Evolutionary conservation across 1,140 invertebrate species (phyloP).

Genomic region (Archivesica marissinica): DNA sequence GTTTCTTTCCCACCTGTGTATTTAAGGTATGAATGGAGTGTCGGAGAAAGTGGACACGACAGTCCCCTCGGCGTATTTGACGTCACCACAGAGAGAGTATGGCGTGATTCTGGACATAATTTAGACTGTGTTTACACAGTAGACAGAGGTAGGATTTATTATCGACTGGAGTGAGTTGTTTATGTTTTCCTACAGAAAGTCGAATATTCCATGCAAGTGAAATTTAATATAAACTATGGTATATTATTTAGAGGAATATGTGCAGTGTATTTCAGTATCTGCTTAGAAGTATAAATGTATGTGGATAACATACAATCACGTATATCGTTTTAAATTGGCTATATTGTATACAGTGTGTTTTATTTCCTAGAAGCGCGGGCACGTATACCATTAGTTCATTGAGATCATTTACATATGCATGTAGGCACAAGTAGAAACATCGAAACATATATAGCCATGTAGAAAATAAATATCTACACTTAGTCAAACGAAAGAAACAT

Average conservation of each 20-base stretch:
- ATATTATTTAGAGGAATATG: not conserved
- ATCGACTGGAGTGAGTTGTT: not conserved
- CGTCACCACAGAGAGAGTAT: constrained; percentile 31
- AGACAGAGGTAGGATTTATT: not conserved
- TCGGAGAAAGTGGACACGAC: constrained; percentile 28
- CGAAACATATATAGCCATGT: not conserved
- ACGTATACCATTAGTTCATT: not conserved
- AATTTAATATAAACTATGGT: not conserved
- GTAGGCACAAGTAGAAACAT: not conserved
- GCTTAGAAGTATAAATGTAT: not conserved
- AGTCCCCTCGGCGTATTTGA: constrained; percentile 46
- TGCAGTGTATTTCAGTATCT: not conserved
- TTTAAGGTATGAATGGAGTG: constrained; percentile 58
- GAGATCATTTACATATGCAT: not conserved
- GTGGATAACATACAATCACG: not conserved
- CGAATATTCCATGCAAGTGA: not conserved
- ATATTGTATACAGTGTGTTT: not conserved
- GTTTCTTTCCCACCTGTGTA: not conserved
- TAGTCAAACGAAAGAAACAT: not conserved
- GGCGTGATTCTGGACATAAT: constrained; percentile 43
- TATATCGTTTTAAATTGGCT: not conserved
- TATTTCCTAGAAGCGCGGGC: not conserved
- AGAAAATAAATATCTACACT: not conserved
- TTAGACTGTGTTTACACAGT: not conserved
- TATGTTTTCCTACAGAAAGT: not conserved